A percentile compares a stretch with the other conserved stretches of the same genome.
Conservation (phyloP, 2,888 invertebrate species). For the Gastracanthus pulcherrimus region DNA sequence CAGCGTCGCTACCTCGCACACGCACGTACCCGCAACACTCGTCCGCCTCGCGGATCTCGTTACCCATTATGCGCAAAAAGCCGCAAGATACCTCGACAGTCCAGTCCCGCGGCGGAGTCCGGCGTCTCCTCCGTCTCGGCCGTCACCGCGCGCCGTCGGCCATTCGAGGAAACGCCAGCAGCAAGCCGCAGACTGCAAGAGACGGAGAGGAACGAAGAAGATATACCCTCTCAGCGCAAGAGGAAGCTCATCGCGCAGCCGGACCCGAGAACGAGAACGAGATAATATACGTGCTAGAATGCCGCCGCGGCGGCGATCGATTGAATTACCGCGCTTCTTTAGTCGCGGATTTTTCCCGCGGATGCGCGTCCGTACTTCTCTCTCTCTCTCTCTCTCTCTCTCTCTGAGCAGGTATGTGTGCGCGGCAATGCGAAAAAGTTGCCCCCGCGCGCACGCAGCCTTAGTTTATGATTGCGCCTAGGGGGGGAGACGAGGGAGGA, state of each 20-base stretch:
- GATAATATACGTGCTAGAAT: conserved; percentile 55
- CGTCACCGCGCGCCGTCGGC: background rate
- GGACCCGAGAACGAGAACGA: background rate
- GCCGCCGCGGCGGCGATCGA: conserved; percentile 46
- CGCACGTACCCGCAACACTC: background rate
- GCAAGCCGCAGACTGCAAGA: background rate
- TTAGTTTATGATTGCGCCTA: conserved; percentile 51
- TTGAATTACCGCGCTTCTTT: conserved; percentile 54
- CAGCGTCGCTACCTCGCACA: background rate
- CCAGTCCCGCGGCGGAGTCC: no score
- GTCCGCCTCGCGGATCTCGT: background rate
- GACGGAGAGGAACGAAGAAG: background rate
- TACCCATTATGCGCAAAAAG: background rate
- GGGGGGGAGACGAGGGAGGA: background rate
- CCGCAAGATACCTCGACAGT: background rate
- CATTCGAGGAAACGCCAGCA: conserved; percentile 1
- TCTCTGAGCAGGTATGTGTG: background rate
- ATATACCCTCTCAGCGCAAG: background rate
- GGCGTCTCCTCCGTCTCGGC: background rate
- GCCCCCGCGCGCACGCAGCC: background rate
- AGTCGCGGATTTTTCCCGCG: background rate
- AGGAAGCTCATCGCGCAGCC: no score
- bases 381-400: conserved; percentile 17
- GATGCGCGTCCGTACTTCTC: conserved; percentile 20
- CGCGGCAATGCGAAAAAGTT: conserved; percentile 36